These are phyloP conservation scores for Muscicapa adusta DNA, from an alignment of 2,113 vertebrate genomes.

Conservation along the genomic window DNA sequence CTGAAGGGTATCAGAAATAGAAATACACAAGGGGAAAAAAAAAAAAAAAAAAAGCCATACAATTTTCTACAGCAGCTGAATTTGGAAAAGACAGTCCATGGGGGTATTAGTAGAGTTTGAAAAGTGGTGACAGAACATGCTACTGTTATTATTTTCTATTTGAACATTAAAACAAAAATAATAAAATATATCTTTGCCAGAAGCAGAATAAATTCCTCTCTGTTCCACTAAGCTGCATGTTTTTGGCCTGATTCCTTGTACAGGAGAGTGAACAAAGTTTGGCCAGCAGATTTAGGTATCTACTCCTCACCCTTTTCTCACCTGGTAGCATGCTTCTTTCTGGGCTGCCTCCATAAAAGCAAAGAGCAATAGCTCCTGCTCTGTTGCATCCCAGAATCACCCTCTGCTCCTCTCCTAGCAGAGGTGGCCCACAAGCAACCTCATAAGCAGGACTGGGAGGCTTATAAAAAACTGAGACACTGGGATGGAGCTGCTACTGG, in stretches of 20 bases:
- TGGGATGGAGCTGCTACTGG: neutral
- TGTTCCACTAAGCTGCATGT: neutral
- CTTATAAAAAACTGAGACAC: neutral
- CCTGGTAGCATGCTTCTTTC: neutral
- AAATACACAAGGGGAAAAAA: neutral
- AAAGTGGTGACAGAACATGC: neutral
- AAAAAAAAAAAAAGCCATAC: neutral
- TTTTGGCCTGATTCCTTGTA: neutral
- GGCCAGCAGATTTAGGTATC: neutral
- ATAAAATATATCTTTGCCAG: neutral
- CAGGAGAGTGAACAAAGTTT: neutral
- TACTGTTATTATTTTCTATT: neutral
- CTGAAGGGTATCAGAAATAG: conserved; percentile 6
- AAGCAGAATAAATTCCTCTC: neutral
- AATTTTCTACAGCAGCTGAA: neutral
- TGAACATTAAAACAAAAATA: neutral
- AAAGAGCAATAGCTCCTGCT: neutral
- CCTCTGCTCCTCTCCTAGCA: neutral
- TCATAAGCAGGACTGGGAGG: neutral
- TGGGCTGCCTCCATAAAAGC: neutral
- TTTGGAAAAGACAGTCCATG: neutral
- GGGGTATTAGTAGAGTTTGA: neutral
- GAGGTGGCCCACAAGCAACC: neutral
- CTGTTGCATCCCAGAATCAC: neutral
- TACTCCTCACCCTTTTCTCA: neutral